Conservation (phyloP, 2,113 vertebrate genomes). For the Eonycteris spelaea region DNA sequence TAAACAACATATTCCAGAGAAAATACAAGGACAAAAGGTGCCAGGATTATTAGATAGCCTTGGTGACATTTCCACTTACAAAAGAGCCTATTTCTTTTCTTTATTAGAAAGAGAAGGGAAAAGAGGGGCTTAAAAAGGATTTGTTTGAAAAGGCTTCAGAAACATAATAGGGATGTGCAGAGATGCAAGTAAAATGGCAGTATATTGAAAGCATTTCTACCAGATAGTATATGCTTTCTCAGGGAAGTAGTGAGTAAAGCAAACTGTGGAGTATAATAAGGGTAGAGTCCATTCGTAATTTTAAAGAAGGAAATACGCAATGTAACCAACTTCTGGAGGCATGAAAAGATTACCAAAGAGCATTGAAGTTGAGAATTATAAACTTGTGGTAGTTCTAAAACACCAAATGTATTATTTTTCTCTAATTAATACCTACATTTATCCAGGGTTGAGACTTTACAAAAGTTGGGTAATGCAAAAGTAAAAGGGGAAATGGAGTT, state of each 20-base stretch:
- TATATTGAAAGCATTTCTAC: neutral
- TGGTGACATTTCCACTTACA: neutral
- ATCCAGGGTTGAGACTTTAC: neutral
- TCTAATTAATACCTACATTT: neutral
- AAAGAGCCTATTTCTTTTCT: constrained; percentile 43
- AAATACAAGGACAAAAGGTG: constrained; percentile 47
- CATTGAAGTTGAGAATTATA: neutral
- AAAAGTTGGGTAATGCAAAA: neutral
- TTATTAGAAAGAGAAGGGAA: neutral
- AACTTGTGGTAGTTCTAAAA: neutral
- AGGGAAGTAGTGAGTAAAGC: neutral
- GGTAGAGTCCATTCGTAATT: neutral
- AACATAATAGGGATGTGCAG: neutral
- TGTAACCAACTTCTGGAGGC: neutral
- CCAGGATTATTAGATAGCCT: neutral
- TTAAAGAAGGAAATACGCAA: neutral
- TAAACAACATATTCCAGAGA: constrained; percentile 48
- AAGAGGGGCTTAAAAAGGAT: constrained; percentile 34
- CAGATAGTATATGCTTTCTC: neutral
- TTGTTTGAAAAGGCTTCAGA: neutral
- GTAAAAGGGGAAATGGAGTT: neutral
- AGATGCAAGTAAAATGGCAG: neutral
- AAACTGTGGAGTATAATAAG: neutral
- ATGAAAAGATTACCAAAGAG: neutral
- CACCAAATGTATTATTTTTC: neutral